A percentile compares a stretch with the other conserved stretches of the same genome.
phyloP scores from a whole-genome alignment of 23 tunicate genomes.

The Trididemnum clinides region DNA sequence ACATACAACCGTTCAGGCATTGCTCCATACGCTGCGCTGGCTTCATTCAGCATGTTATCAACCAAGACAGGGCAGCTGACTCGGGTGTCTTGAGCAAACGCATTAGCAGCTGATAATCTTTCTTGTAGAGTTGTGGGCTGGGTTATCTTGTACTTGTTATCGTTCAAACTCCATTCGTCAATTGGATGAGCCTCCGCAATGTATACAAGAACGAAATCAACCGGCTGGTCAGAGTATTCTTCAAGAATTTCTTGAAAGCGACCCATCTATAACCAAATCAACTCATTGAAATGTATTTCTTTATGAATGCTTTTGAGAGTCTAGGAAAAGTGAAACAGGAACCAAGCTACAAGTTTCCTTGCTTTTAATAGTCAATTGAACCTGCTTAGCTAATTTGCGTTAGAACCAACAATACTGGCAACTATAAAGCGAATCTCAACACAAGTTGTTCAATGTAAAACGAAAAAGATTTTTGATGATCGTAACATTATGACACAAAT shows the following conservation, averaged over 20 bases:
- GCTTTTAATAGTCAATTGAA: too few relatives aligned
- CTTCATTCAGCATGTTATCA: conserved; percentile 47
- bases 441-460: too few relatives aligned
- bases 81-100: conserved; percentile 9
- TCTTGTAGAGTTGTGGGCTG: conserved; percentile 26
- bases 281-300: too few relatives aligned
- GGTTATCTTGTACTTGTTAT: conserved; percentile 18
- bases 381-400: too few relatives aligned
- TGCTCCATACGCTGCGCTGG: conserved; percentile 55
- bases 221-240: conserved; percentile 14
- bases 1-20: conserved; percentile 58
- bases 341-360: too few relatives aligned
- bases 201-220: conserved; percentile 53
- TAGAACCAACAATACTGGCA: too few relatives aligned
- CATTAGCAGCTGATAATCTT: conserved; percentile 31
- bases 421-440: too few relatives aligned
- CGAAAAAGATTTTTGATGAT: too few relatives aligned
- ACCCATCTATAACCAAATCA: conserved; percentile 4
- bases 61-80: conserved; percentile 39
- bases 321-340: too few relatives aligned
- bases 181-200: conserved; percentile 58
- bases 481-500: too few relatives aligned
- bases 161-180: conserved; percentile 32
- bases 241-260: conserved; percentile 42
- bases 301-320: too few relatives aligned